Evolutionary conservation across 2,888 invertebrate species (phyloP), one percentile per base, ranked within the genome.

Genomic region (Punctoribates punctum): DNA sequence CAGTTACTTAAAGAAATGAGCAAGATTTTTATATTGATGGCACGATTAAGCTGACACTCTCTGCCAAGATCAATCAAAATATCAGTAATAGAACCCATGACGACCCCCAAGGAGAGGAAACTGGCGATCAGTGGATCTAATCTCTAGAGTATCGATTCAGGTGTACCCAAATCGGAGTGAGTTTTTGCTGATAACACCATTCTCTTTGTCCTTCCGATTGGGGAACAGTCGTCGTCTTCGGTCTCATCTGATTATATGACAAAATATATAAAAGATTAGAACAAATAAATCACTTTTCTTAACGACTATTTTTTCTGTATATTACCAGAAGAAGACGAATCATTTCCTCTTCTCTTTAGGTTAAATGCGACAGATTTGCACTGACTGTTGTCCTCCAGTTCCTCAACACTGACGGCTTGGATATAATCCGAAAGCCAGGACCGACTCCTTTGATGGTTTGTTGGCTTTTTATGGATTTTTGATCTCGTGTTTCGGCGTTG

Each of bases 361-460:
- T 77, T 74, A 60, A 74, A 20, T 15, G 74, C 65, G 38, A 67
- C 65, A 29, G 76, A 67, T 15, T 75, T 46, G 48, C 80, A 81
- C 48, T 81, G 20, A 46, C 13, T 48, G 48, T 42, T 72, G 42
- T 46, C 46, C 46, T 46, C 46, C 42, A 46, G 48, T 48, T 72
- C 72, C 25, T 72, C 72, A 72, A 46, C 65, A 15, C 72, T 72
- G 25, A 48, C 42, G 1, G 72, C 25, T 25, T 42, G 46, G 5
- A 42, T 80, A 75, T 83, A 83, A 78, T 83, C 82, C 8, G 82
- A 81, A 75, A 82, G 77, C 77, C 82, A 80, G 6, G 83, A 82
- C 60, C 82, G 82, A 57, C 80, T 81, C 72, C 79, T 80, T 75
- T 75, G 75, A 73, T 80, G 78, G n/a, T 73, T 75, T n/a, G 77